These are phyloP conservation scores for Syritta pipiens DNA, from an alignment of 2,888 invertebrate genomes.

Conservation along the genomic window DNA sequence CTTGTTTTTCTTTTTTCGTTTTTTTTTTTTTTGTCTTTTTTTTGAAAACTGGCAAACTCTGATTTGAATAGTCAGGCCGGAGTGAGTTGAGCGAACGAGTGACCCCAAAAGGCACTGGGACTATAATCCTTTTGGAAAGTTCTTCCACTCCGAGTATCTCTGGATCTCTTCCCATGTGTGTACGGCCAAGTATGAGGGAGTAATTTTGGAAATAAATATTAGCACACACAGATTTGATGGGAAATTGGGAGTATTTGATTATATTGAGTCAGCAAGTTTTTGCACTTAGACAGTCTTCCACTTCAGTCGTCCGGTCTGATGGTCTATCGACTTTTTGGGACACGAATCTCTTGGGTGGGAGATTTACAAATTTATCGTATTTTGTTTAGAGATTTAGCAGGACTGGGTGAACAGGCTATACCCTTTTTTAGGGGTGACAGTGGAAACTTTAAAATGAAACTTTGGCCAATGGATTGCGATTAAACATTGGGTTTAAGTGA, in stretches of 20 bases:
- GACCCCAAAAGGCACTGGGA: slow-evolving; percentile 30
- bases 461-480: slow-evolving; percentile 7
- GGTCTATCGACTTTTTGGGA: no score
- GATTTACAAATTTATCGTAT: slow-evolving; percentile 10
- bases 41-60: slow-evolving; percentile 35
- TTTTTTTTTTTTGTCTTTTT: background rate
- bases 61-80: slow-evolving; percentile 42
- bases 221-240: slow-evolving; percentile 55
- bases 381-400: slow-evolving; percentile 4
- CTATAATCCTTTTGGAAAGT: slow-evolving; percentile 48
- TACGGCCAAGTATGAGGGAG: slow-evolving; percentile 6
- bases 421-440: no score
- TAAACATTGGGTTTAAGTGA: background rate
- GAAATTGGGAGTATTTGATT: slow-evolving; percentile 58
- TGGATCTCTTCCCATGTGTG: background rate
- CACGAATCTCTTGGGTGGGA: no score
- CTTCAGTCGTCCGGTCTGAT: background rate
- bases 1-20: slow-evolving; percentile 16
- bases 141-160: background rate
- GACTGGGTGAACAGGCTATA: slow-evolving; percentile 15
- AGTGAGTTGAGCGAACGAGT: slow-evolving; percentile 40
- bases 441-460: slow-evolving; percentile 20
- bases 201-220: slow-evolving; percentile 57
- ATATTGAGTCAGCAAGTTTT: slow-evolving; percentile 59
- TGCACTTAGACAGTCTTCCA: slow-evolving; percentile 37